These are phyloP conservation scores for Antitype chi DNA, from an alignment of 2,888 invertebrate species.

Conservation along the genomic window DNA sequence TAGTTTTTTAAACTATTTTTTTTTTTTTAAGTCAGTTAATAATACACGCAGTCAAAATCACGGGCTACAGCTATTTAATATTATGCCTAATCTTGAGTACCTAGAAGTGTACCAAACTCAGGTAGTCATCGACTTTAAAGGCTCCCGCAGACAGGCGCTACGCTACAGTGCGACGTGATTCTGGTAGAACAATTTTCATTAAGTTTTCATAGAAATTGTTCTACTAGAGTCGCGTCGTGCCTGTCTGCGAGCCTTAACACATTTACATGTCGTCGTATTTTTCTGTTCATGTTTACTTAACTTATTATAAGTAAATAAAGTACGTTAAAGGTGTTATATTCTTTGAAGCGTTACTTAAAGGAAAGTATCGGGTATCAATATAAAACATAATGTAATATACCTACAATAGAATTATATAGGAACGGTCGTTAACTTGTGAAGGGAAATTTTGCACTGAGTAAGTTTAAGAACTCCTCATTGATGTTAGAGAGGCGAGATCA, in stretches of 20 bases:
- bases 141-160: not conserved
- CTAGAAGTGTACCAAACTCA: not conserved
- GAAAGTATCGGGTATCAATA: conserved; percentile 4
- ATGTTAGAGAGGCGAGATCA: conserved; percentile 12
- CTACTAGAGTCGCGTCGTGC: not conserved
- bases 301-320: conserved; percentile 1
- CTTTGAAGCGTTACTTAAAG: not conserved
- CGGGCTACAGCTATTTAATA: not conserved
- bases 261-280: not conserved
- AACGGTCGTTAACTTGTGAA: not conserved
- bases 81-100: not conserved
- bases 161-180: not conserved
- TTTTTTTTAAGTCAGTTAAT: too few relatives aligned
- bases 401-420: not conserved
- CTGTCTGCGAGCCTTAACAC: not conserved
- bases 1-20: too few relatives aligned
- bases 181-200: not conserved
- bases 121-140: not conserved
- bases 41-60: not conserved
- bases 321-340: conserved; percentile 15
- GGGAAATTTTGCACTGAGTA: not conserved
- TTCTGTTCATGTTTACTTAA: conserved; percentile 10
- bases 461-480: conserved; percentile 1
- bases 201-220: not conserved
- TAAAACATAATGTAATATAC: not conserved